Evolutionary conservation across 1,140 invertebrate species (phyloP), one percentile per base, ranked within the genome.

Genomic region (Mesaphorura yosii): DNA sequence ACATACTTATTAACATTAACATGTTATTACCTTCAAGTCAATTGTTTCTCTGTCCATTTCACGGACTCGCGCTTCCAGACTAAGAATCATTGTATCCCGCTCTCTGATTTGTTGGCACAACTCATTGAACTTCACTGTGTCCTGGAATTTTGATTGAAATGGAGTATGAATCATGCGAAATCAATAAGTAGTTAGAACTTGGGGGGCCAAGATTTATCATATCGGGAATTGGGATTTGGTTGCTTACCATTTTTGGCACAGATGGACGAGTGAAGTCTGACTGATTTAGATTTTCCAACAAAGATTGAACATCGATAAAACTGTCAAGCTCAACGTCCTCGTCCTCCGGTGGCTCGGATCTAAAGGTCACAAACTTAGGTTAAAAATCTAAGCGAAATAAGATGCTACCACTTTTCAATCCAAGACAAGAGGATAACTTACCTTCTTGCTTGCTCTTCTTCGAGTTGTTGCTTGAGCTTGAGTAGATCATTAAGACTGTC

Each of bases 21-120:
- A 26, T 46, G 12, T 19, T 46, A 25, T 40, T 25, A 58, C 57
- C 20, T 54, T 27, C 20, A 58, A 44, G 27, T 58, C 57, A 27
- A 53, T 37, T 3, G 46, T 31, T 25, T 51, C 27, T 39, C 44
- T 48, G 42, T 51, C 49, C 1, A 28, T 14, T 51, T 54, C 57
- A 40, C 40, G 48, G 26, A 58, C 15, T 46, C 51, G 45, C 12
- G 22, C 27, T 51, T 58, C 51, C 42, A 58, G 31, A 17, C 46
- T 39, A 27, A 58, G 39, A 20, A 58, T 50, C 41, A 47, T 53
- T 17, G 51, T 42, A 39, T 58, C 57, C 10, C 45, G 31, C 2
- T 58, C 52, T 26, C 51, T 55, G 23, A 58, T 48, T 51, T 58
- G 47, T n/a, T 51, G n/a, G 22, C 48, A 54, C 26, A 58, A n/a